Base-by-base conservation (phyloP, 2,888 invertebrate genomes). In the Cosmopolites sordidus region DNA sequence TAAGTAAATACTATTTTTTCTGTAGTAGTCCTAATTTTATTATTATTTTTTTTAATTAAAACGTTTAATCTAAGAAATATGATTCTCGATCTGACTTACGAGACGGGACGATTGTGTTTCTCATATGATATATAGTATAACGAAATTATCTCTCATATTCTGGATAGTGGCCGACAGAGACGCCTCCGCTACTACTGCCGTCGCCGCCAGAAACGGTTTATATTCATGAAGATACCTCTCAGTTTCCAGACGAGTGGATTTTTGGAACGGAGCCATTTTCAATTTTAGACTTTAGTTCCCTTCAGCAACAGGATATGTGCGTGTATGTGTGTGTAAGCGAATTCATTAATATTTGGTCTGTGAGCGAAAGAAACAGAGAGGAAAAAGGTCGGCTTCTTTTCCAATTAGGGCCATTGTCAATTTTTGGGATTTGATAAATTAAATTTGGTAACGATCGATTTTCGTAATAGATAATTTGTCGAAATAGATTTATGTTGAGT, bases 221-320 rank as follows among this genome's bases (percentile, higher is more conserved):
- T 44, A 51, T 51, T 54, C 49, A 54, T 45, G 43, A 42, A 50
- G 46, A 50, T 45, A 45, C 48, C 53, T 29, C 29, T 16, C 33
- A 17, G 14, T n/a, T 50, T 54, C 38, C 54, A 39, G 46, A 37
- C 38, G 50, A 50, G 50, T 50, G 50, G 42, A 50, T 54, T 47
- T 54, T 46, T 54, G 50, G 50, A 30, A 38, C 46, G 42, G 16
- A 33, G 49, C 48, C 46, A 54, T 54, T 54, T 54, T 50, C 43
- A 39, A 50, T 50, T 50, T 37, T 43, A 38, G 16, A 27, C 14
- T 27, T 8, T 12, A 33, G 17, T 42, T 33, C 5, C 33, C 3
- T n/a, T 18, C 18, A 46, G 54, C 54, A 54, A 54, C 54, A 54
- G 54, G 49, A 45, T 16, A 16, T 27, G 38, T 38, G 6, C 8